Conservation (phyloP, 1,140 invertebrate genomes). For the Drosophila elegans region DNA sequence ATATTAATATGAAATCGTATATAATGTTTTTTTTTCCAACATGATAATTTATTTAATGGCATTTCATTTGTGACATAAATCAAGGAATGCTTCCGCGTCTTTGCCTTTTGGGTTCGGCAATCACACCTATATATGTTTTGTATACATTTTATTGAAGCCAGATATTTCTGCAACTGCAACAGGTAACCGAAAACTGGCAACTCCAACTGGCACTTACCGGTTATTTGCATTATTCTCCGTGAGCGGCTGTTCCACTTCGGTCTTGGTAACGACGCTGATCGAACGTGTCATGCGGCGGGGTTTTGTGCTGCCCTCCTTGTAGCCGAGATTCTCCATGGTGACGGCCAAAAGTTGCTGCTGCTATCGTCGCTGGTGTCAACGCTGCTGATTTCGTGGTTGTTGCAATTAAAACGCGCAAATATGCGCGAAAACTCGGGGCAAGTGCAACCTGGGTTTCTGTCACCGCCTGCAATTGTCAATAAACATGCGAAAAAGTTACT, state of each 20-base stretch:
- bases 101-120: constrained; percentile 29
- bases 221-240: constrained; percentile 83
- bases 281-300: constrained; percentile 83
- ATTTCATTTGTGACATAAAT: constrained; percentile 27
- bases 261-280: constrained; percentile 84
- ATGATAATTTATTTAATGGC: background rate
- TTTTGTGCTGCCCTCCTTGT: constrained; percentile 84
- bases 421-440: constrained; percentile 61
- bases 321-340: constrained; percentile 84
- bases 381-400: constrained; percentile 36
- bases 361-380: constrained; percentile 30
- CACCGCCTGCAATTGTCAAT: constrained; percentile 34
- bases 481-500: constrained; percentile 29
- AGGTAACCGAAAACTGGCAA: constrained; percentile 29
- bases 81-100: constrained; percentile 26
- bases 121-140: constrained; percentile 27
- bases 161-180: constrained; percentile 27
- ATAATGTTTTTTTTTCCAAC: constrained; percentile 3
- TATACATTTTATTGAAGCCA: constrained; percentile 22
- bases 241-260: constrained; percentile 83
- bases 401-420: constrained; percentile 71
- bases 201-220: constrained; percentile 75
- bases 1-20: constrained; percentile 7
- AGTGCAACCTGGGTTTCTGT: constrained; percentile 25
- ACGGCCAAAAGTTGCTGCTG: constrained; percentile 43